A percentile compares a stretch with the other conserved stretches of the same genome.
Conservation (phyloP, 2,888 invertebrate genomes). For the Himalopsyche japonica region DNA sequence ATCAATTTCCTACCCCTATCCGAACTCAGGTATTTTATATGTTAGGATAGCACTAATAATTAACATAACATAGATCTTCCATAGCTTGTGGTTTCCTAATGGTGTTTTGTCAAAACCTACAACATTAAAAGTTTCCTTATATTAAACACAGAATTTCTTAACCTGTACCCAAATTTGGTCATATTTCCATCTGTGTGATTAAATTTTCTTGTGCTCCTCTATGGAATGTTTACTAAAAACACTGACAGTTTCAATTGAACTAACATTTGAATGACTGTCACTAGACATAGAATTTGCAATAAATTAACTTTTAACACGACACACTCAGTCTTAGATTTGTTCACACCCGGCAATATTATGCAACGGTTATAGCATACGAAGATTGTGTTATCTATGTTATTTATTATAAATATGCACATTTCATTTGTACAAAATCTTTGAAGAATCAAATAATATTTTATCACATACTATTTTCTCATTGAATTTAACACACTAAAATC, state of each 20-base stretch:
- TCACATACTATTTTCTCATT: background rate
- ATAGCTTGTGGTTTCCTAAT: background rate
- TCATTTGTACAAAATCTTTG: background rate
- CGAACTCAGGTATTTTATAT: constrained; percentile 79
- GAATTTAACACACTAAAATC: too few species aligned
- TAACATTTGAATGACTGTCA: background rate
- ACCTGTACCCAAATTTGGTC: background rate
- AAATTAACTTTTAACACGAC: background rate
- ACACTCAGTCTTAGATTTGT: too few species aligned
- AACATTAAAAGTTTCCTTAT: background rate
- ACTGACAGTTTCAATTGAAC: background rate
- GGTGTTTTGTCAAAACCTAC: background rate
- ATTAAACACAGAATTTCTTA: background rate
- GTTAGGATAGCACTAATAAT: background rate
- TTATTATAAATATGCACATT: background rate
- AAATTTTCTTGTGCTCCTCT: background rate
- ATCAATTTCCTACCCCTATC: constrained; percentile 92
- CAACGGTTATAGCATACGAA: background rate
- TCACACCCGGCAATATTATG: too few species aligned
- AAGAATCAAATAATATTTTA: background rate
- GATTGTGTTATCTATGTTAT: background rate
- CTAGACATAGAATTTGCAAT: background rate
- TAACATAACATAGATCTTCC: background rate
- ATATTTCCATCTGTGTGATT: background rate
- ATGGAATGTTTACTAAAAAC: background rate